These are phyloP conservation scores for Apamea anceps DNA, from an alignment of 2,888 invertebrate genomes.

Conservation along the genomic window DNA sequence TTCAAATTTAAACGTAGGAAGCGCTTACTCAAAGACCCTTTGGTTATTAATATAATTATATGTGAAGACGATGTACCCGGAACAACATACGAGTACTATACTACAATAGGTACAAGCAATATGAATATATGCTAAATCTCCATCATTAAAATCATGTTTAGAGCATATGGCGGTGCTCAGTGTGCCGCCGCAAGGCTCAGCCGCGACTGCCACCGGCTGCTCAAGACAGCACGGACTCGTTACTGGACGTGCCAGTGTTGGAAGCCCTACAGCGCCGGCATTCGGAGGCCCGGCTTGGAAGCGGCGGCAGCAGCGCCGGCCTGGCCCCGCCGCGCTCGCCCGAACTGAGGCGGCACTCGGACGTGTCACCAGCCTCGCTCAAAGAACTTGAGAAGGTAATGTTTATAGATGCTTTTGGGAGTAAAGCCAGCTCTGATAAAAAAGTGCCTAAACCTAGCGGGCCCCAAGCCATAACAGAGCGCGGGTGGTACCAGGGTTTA, in stretches of 20 bases:
- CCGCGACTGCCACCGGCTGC: conserved; percentile 93
- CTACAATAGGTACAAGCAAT: not conserved
- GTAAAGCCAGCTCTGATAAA: not conserved
- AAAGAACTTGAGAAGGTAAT: conserved; percentile 97
- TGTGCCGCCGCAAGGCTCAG: conserved; percentile 95
- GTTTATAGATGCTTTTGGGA: conserved; percentile 61
- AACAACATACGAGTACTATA: no score
- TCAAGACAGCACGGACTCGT: conserved; percentile 96
- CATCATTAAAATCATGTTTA: conserved; percentile 71
- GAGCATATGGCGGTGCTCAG: conserved; percentile 97
- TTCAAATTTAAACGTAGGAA: no score
- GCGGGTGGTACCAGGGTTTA: not conserved
- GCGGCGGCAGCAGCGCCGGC: conserved; percentile 89
- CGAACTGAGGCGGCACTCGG: conserved; percentile 95
- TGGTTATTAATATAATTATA: no score
- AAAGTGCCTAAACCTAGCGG: not conserved
- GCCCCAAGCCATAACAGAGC: not conserved
- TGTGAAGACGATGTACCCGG: no score
- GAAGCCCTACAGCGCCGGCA: conserved; percentile 95
- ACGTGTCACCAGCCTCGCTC: conserved; percentile 96
- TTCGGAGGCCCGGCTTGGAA: conserved; percentile 92
- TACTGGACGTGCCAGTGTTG: conserved; percentile 94
- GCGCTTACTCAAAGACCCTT: no score
- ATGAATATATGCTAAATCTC: not conserved
- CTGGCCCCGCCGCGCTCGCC: conserved; percentile 96